Evolutionary conservation across 1,140 invertebrate species (phyloP).

Genomic region (Elysia chlorotica): DNA sequence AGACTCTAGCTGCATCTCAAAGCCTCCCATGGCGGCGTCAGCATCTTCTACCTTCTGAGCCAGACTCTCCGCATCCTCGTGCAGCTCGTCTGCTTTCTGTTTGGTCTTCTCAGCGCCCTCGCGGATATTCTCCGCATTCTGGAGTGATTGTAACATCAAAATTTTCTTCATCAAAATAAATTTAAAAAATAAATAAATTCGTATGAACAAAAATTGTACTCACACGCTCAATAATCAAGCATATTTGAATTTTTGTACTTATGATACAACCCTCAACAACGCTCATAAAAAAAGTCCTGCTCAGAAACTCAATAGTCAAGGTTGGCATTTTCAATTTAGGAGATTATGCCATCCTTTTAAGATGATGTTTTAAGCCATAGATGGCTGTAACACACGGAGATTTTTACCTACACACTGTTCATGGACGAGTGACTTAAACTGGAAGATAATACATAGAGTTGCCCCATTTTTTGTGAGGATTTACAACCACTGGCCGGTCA

Average conservation of each 20-base stretch:
- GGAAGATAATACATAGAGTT: too few species aligned
- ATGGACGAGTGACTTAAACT: too few species aligned
- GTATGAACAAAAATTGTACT: neutral
- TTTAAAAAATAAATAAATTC: neutral
- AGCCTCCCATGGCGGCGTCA: slow-evolving; percentile 67
- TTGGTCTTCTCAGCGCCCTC: slow-evolving; percentile 78
- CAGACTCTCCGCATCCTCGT: slow-evolving; percentile 78
- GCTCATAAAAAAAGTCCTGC: neutral
- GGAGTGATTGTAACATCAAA: neutral
- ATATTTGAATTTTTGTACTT: neutral
- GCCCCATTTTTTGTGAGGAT: too few species aligned
- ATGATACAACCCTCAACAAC: neutral
- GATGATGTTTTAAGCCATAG: too few species aligned
- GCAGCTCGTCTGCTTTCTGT: slow-evolving; percentile 73
- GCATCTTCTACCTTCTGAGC: slow-evolving; percentile 51
- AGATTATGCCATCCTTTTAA: too few species aligned
- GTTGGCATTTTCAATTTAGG: too few species aligned
- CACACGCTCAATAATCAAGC: neutral
- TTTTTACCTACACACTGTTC: too few species aligned
- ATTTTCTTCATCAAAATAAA: too few species aligned
- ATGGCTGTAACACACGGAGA: too few species aligned
- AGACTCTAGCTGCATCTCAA: slow-evolving; percentile 72
- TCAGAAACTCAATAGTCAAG: neutral
- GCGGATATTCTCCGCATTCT: slow-evolving; percentile 78
- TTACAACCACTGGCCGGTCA: too few species aligned